A percentile compares a stretch with the other conserved stretches of the same genome.
These are phyloP conservation scores for Cydia amplana DNA, from an alignment of 1,140 invertebrate species.

Conservation along the genomic window DNA sequence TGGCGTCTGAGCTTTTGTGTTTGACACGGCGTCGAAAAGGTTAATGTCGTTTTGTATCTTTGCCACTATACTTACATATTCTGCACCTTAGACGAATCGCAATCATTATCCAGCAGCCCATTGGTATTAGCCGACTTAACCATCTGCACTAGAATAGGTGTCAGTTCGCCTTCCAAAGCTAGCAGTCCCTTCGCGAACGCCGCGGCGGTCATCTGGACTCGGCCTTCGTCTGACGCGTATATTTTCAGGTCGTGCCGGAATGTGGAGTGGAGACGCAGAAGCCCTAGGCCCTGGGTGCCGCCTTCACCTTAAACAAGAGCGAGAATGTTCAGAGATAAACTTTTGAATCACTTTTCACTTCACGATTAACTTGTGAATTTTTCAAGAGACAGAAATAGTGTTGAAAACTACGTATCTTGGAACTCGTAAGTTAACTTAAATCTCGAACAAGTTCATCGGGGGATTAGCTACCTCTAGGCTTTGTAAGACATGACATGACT, in stretches of 20 bases:
- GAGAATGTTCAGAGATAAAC: not conserved
- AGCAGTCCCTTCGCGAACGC: conserved; percentile 99
- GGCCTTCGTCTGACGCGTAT: conserved; percentile 99
- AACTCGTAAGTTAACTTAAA: too few species aligned
- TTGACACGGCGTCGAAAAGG: too few species aligned
- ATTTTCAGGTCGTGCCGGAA: conserved; percentile 99
- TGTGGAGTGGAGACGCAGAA: conserved; percentile 97
- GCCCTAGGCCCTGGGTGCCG: conserved; percentile 94
- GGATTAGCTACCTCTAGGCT: too few species aligned
- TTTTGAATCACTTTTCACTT: too few species aligned
- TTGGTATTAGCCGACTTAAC: conserved; percentile 99
- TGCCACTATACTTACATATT: conserved; percentile 94
- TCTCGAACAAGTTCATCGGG: too few species aligned
- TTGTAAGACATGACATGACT: too few species aligned
- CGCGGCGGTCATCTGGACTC: conserved; percentile 99
- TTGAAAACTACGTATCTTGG: too few species aligned
- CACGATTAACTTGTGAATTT: too few species aligned
- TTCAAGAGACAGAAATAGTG: too few species aligned
- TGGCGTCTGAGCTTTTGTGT: too few species aligned
- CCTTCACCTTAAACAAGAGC: conserved; percentile 84
- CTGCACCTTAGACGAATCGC: conserved; percentile 97
- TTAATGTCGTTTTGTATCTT: too few species aligned
- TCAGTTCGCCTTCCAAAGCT: conserved; percentile 98
- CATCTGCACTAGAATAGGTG: conserved; percentile 99
- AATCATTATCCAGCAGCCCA: conserved; percentile 98